Base-by-base conservation (phyloP, 2,113 vertebrate species). In the Hippocampus abdominalis region DNA sequence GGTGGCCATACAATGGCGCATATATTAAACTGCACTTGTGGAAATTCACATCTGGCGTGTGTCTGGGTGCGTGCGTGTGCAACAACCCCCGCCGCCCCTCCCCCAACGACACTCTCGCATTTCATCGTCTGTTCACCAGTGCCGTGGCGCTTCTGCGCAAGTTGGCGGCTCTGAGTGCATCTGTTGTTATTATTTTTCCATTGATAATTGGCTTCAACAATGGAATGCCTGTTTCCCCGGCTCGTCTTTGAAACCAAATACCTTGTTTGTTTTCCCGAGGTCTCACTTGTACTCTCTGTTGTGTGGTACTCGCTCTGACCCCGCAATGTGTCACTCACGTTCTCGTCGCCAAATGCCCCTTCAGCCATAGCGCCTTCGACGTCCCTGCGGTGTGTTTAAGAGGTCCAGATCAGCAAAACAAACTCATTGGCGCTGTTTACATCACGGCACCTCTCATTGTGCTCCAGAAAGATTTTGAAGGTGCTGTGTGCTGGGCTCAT, bases 191-290 rank as follows among this genome's bases (percentile, higher is more conserved):
- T 98, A 96, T 97, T 98, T 36, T 98, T 96, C 94, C 91, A 92
- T 95, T 95, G 95, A 98, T 98, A 98, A 98, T 98, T 99, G 95
- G 95, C 94, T 93, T 90, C 93, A 96, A 97, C 97, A 98, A 96
- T 96, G 96, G 95, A 95, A 98, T 98, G 96, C 93, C 94, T 97
- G 94, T 96, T 92, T 93, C 94, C 92, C 93, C 77, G 13, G 23
- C 23, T 66, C 89, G 94, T 92, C 95, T 97, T 98, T 98, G 96
- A 96, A 98, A 98, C 94, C 81, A 87, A 92, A 97, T 91, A 94
- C 94, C 91, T 83, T 92, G 90, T 93, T 93, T 93, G 91, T 91
- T 93, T 92, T 91, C 85, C 84, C 88, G 92, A 94, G 95, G 91
- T 94, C 94, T 94, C 54, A 25, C 85, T 88, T 75, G 74, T 86